Conservation (phyloP, 2,888 invertebrate genomes). For the Drosophila seclusa region DNA sequence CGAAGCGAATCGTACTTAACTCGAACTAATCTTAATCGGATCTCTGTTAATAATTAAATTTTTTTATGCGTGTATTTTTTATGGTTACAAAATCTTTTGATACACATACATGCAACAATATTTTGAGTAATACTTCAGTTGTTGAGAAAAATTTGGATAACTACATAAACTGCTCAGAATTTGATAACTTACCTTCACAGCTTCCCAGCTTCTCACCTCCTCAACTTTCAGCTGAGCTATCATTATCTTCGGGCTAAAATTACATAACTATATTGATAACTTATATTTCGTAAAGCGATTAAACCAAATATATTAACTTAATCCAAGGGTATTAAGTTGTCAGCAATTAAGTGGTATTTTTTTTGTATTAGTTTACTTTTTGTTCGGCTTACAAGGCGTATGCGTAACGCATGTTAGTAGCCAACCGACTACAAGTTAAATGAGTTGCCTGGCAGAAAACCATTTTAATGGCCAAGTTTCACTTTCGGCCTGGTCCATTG, state of each 20-base stretch:
- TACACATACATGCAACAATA: not conserved
- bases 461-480: conserved; percentile 43
- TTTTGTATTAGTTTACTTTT: not conserved
- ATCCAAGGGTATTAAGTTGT: conserved; percentile 1
- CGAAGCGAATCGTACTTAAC: no score
- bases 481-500: conserved; percentile 36
- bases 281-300: not conserved
- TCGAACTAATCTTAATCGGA: no score
- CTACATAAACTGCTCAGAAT: not conserved
- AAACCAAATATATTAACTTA: not conserved
- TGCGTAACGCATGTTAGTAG: conserved; percentile 41
- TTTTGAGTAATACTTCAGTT: not conserved
- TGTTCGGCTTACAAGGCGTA: conserved; percentile 32
- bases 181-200: not conserved
- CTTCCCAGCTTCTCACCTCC: not conserved
- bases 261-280: not conserved
- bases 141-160: not conserved
- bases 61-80: not conserved
- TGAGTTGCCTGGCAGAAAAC: conserved; percentile 12
- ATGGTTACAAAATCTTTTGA: not conserved
- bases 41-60: not conserved
- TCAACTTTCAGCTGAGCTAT: not conserved
- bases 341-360: not conserved
- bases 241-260: not conserved
- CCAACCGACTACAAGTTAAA: conserved; percentile 35